phyloP scores from a whole-genome alignment of 2,797 vertebrate species.

The Sebastes vulpes region DNA sequence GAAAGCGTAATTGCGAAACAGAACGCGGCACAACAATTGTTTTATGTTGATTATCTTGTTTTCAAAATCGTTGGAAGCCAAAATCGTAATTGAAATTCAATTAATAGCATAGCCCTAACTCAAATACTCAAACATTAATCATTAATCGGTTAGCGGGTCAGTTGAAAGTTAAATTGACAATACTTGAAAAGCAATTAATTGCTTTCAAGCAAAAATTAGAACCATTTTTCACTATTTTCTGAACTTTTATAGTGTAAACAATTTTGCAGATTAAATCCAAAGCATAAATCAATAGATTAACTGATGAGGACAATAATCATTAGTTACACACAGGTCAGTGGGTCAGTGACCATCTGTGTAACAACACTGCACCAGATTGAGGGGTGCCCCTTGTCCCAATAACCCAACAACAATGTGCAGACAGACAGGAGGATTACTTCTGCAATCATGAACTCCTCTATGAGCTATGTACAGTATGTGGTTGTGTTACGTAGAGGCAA shows the following conservation, averaged over 20 bases:
- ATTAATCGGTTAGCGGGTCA: background rate
- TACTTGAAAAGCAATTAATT: background rate
- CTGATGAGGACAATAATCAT: background rate
- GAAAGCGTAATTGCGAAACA: too few relatives aligned
- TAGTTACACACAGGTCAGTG: constrained; percentile 29
- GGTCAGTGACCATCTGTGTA: constrained; percentile 22
- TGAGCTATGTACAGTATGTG: constrained; percentile 28
- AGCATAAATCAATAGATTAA: background rate
- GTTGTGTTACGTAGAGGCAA: constrained; percentile 2
- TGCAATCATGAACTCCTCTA: constrained; percentile 16
- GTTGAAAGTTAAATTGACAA: background rate
- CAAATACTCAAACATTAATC: too few relatives aligned
- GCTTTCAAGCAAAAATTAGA: background rate
- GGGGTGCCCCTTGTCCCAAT: constrained; percentile 49
- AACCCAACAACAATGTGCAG: constrained; percentile 35
- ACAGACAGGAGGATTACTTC: constrained; percentile 34
- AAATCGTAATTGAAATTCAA: too few relatives aligned
- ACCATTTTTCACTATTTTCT: background rate
- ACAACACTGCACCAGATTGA: constrained; percentile 43
- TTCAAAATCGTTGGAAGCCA: too few relatives aligned
- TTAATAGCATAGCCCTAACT: too few relatives aligned
- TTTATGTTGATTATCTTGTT: too few relatives aligned
- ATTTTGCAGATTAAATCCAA: background rate
- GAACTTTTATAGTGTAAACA: background rate
- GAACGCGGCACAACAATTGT: too few relatives aligned